phyloP scores from a whole-genome alignment of 2,888 invertebrate species.

The Hirtodrosophila cameraria region DNA sequence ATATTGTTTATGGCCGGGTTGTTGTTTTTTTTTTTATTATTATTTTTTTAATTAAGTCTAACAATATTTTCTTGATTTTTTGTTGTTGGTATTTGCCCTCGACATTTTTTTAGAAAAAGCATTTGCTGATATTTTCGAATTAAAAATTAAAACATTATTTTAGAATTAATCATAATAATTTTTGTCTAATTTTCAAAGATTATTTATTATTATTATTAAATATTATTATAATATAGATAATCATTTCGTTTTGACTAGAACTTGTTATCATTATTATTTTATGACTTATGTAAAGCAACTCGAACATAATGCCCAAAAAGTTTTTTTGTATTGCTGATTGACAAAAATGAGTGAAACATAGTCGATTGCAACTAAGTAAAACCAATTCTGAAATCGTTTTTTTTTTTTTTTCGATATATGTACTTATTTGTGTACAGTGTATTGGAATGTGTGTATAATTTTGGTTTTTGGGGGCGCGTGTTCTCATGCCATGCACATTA shows the following conservation, averaged over 20 bases:
- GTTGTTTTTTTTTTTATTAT: conserved; percentile 14
- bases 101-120: conserved; percentile 43
- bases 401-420: conserved; percentile 1
- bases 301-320: conserved; percentile 32
- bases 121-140: conserved; percentile 65
- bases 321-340: conserved; percentile 1
- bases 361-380: conserved; percentile 42
- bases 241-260: conserved; percentile 73
- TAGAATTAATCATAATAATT: conserved; percentile 69
- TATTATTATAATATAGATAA: conserved; percentile 52
- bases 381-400: conserved; percentile 5
- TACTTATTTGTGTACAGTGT: conserved; percentile 8
- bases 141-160: conserved; percentile 65
- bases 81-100: conserved; percentile 9
- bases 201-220: conserved; percentile 51
- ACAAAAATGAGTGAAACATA: conserved; percentile 28
- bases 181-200: conserved; percentile 76
- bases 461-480: conserved; percentile 25
- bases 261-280: conserved; percentile 49
- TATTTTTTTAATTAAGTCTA: conserved; percentile 51
- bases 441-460: conserved; percentile 10
- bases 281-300: conserved; percentile 44
- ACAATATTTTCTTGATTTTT: conserved; percentile 47
- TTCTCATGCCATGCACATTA: conserved; percentile 67
- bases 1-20: conserved; percentile 41